These are phyloP conservation scores for Corvus cornix DNA, from an alignment of 2,113 vertebrate species.

Conservation along the genomic window DNA sequence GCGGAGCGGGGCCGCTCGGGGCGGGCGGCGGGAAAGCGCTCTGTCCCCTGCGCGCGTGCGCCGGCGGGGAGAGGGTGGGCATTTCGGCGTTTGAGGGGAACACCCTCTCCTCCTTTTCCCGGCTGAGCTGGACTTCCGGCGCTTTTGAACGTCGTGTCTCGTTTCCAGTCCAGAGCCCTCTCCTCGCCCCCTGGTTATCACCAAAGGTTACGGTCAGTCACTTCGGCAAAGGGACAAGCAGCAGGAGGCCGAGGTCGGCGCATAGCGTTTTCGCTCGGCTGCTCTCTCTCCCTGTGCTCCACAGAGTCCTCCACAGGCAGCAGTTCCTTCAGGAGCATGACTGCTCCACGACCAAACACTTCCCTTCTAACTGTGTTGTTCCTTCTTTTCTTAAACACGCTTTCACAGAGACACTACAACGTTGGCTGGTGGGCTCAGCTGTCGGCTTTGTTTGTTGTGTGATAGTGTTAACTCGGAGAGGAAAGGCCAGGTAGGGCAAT, in stretches of 20 bases:
- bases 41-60: background rate
- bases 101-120: accelerated
- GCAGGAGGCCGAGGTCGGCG: accelerated
- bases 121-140: accelerated
- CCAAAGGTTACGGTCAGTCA: accelerated
- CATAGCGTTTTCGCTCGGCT: accelerated
- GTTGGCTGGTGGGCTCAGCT: background rate
- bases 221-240: accelerated
- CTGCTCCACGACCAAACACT: background rate
- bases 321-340: accelerated
- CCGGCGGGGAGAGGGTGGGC: background rate
- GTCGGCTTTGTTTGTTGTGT: background rate
- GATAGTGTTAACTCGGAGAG: too few relatives aligned
- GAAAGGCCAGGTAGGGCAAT: background rate
- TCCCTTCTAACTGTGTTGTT: accelerated
- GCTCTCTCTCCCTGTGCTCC: background rate
- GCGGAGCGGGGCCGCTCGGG: background rate
- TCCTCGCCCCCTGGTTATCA: background rate
- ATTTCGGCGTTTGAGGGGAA: accelerated
- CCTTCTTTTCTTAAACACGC: background rate
- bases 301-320: accelerated
- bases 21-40: background rate
- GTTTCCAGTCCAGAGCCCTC: accelerated
- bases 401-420: accelerated
- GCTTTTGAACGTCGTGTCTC: accelerated